A percentile compares a stretch with the other conserved stretches of the same genome.
Conservation (phyloP, 1,140 invertebrate genomes). For the Melipona quadrifasciata region DNA sequence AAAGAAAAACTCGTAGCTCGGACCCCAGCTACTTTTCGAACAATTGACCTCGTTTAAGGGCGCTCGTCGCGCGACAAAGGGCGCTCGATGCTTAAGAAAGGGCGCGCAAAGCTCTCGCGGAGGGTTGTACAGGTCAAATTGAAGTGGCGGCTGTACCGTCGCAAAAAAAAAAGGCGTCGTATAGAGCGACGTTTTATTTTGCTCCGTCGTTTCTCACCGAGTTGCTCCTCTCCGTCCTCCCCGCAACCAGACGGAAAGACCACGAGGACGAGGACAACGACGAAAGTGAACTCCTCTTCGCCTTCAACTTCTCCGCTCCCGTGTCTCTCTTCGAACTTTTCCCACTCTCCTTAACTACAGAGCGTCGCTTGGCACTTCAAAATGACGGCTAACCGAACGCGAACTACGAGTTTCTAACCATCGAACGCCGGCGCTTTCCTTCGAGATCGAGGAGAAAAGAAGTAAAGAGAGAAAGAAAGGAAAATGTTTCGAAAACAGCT, state of each 20-base stretch:
- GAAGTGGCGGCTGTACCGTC: constrained; percentile 47
- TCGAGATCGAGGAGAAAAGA: constrained; percentile 45
- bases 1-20: neutral
- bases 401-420: constrained; percentile 15
- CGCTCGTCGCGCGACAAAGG: constrained; percentile 61
- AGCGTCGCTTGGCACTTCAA: constrained; percentile 43
- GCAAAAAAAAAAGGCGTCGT: constrained; percentile 61
- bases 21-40: constrained; percentile 64
- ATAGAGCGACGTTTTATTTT: constrained; percentile 61
- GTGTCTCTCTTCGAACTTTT: neutral
- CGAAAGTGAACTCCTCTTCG: constrained; percentile 4
- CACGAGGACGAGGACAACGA: neutral
- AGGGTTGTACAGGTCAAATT: constrained; percentile 56
- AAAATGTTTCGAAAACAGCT: neutral
- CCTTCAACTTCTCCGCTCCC: neutral
- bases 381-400: constrained; percentile 46
- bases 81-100: constrained; percentile 50
- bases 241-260: constrained; percentile 5
- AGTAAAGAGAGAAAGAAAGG: too few species aligned
- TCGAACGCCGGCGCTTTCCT: constrained; percentile 21
- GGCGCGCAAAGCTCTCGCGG: constrained; percentile 39
- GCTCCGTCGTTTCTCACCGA: constrained; percentile 34
- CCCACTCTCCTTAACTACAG: constrained; percentile 10
- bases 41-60: constrained; percentile 71
- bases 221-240: neutral